Base-by-base conservation (phyloP, 2,888 invertebrate genomes). In the Rhingia campestris region DNA sequence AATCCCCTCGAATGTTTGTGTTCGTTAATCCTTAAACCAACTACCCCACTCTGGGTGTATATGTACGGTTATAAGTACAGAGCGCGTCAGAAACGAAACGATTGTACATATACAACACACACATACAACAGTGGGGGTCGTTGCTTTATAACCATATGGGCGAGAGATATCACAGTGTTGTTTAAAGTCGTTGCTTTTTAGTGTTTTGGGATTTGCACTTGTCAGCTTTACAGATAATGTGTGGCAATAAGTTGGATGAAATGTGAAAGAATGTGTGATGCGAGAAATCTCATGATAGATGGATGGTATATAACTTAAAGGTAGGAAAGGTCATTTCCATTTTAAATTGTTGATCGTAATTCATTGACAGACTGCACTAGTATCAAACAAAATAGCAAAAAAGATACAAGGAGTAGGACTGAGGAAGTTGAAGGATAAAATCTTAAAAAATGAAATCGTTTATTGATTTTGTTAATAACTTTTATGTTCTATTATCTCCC, bases 1-100 rank as follows among this genome's bases (percentile, higher is more conserved):
- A 85, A 85, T 85, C 80, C 85, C 75, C 63, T 76, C 61, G 81
- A 81, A 81, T 85, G 85, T 85, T 88, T 89, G 89, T 88, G 88
- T 90, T 88, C 89, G 90, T 91, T 90, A 90, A 90, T 90, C 90
- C 90, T 91, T 91, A 91, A 90, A 89, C 90, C 90, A 81, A 81
- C 84, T 63, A 74, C 63, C 73, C 79, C 82, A 58, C 67, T 61
- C 69, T 67, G 54, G 45, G 10, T 22, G 22, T 22, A 2, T 22
- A 22, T 22, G 22, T 75, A 37, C 45, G 67, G 59, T 73, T 76
- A 75, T 69, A 69, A 63, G 77, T 41, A 66, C 22, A 22, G 22
- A 22, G 22, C 22, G 22, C 41, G 49, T 49, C 64, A 70, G 51
- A 66, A 59, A 63, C 64, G 80, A 70, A 59, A 41, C 41, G 41